Conservation (phyloP, 1,140 invertebrate genomes). For the Psix sp. region DNA sequence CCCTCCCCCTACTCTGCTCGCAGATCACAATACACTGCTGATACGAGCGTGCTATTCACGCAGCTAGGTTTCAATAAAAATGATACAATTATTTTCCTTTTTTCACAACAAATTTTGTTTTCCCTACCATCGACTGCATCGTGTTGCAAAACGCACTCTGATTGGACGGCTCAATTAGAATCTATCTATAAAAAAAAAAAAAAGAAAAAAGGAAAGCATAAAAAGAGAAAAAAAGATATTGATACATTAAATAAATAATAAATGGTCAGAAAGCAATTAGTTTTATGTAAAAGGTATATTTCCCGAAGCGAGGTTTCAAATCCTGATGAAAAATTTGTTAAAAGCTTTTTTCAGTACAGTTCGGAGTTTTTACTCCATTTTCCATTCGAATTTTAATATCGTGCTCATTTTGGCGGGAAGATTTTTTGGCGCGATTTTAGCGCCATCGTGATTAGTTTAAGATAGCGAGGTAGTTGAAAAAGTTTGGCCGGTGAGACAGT, state of each 20-base stretch:
- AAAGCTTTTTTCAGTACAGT: no score
- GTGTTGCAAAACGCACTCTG: constrained; percentile 3
- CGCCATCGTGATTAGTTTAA: constrained; percentile 50
- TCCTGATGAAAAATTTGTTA: no score
- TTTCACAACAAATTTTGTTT: constrained; percentile 28
- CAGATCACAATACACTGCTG: constrained; percentile 31
- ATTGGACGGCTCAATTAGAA: background rate
- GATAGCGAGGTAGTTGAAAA: constrained; percentile 11
- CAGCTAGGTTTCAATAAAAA: constrained; percentile 28
- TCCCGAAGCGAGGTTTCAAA: no score
- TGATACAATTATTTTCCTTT: constrained; percentile 43
- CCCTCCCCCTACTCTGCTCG: constrained; percentile 12
- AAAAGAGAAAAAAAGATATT: no score
- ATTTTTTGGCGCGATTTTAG: no score
- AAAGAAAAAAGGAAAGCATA: no score
- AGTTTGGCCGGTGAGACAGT: constrained; percentile 18
- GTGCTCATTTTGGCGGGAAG: no score
- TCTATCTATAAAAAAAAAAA: no score
- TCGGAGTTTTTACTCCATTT: no score
- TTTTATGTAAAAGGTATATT: no score
- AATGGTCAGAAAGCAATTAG: no score
- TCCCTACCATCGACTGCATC: constrained; percentile 3
- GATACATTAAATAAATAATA: no score
- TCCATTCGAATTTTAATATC: constrained; percentile 67
- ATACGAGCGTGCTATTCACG: constrained; percentile 21